Conservation (phyloP, 2,888 invertebrate species). For the Nezara viridula region DNA sequence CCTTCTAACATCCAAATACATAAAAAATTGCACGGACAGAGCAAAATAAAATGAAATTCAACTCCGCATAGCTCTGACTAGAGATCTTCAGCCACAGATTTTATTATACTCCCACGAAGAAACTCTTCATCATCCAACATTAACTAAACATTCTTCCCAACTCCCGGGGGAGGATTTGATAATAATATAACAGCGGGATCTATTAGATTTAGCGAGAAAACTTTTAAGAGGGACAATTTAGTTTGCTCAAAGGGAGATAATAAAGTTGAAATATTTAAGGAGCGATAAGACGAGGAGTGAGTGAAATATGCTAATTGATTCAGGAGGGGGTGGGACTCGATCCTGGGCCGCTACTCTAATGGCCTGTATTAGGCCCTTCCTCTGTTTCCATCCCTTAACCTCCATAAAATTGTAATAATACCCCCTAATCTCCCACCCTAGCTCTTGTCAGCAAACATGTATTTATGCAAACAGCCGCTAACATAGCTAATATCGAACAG, state of each 20-base stretch:
- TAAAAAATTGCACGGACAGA: no score
- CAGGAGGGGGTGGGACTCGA: neutral
- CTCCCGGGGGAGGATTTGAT: neutral
- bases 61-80: no score
- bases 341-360: neutral
- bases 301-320: conserved; percentile 49
- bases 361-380: conserved; percentile 36
- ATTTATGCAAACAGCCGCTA: conserved; percentile 37
- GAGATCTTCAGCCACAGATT: neutral
- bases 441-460: conserved; percentile 31
- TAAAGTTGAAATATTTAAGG: conserved; percentile 42
- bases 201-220: conserved; percentile 19
- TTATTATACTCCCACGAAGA: neutral
- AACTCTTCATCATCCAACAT: neutral
- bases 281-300: conserved; percentile 21
- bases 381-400: conserved; percentile 43
- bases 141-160: neutral
- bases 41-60: no score
- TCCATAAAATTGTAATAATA: conserved; percentile 48
- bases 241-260: conserved; percentile 36
- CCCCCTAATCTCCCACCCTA: neutral
- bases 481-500: conserved; percentile 32
- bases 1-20: no score
- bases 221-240: conserved; percentile 30
- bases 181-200: neutral